A percentile compares a stretch with the other conserved stretches of the same genome.
Conservation (phyloP, 2,797 vertebrate species). For the Ispidina picta region DNA sequence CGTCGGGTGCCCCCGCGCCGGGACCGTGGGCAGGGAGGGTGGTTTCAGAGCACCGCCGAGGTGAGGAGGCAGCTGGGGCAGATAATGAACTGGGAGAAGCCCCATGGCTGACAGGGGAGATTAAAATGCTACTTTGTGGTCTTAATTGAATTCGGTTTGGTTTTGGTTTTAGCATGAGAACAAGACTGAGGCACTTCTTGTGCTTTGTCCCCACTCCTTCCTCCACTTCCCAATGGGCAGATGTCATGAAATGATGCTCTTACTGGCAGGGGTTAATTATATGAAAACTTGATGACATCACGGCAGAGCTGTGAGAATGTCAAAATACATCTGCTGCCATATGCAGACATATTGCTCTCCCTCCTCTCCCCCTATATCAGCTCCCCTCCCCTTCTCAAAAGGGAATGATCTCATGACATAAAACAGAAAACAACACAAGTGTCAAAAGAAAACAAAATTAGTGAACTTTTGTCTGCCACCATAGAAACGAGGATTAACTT, state of each 20-base stretch:
- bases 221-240: slow-evolving; percentile 46
- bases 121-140: background rate
- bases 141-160: background rate
- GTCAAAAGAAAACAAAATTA: slow-evolving; percentile 89
- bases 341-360: slow-evolving; percentile 74
- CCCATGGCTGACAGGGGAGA: background rate
- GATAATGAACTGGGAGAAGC: background rate
- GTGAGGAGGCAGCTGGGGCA: slow-evolving; percentile 14
- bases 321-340: slow-evolving; percentile 76
- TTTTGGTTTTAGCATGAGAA: background rate
- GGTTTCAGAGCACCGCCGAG: background rate
- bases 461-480: slow-evolving; percentile 91
- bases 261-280: slow-evolving; percentile 72
- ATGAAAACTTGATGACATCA: slow-evolving; percentile 81
- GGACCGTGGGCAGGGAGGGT: background rate
- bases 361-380: slow-evolving; percentile 62
- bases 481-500: slow-evolving; percentile 92
- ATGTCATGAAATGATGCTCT: slow-evolving; percentile 71
- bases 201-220: background rate
- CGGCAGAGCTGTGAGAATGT: slow-evolving; percentile 77
- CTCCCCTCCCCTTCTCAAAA: slow-evolving; percentile 65
- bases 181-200: background rate
- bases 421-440: slow-evolving; percentile 87
- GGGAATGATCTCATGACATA: slow-evolving; percentile 83
- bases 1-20: background rate